Conservation (phyloP, 2,797 vertebrate species). For the Phrynocephalus forsythii region DNA sequence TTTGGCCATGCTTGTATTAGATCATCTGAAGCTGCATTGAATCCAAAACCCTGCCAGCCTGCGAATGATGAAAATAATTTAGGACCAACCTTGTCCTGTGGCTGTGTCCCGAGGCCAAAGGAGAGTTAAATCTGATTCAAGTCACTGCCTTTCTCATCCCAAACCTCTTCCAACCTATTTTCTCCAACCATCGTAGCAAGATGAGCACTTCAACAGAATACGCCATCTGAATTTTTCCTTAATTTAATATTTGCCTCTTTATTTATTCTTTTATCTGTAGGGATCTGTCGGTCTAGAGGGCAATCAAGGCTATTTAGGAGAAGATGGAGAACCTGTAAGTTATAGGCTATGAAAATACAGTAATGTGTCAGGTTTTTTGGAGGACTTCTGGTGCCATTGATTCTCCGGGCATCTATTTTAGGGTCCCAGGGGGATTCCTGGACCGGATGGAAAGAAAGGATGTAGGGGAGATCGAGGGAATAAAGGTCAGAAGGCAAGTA, state of each 20-base stretch:
- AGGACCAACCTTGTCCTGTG: too few species aligned
- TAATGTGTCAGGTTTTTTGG: neutral
- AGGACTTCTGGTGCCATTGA: neutral
- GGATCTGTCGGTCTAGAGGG: neutral
- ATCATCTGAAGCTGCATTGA: too few species aligned
- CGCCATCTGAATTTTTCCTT: neutral
- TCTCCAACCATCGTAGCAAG: too few species aligned
- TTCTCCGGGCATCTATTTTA: neutral
- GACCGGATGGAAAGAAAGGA: slow-evolving; percentile 32
- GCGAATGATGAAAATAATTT: too few species aligned
- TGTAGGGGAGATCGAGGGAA: slow-evolving; percentile 34
- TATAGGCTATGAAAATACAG: neutral
- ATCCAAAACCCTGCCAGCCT: too few species aligned
- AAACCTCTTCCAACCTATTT: too few species aligned
- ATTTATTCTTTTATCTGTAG: slow-evolving; percentile 18
- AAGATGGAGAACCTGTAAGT: slow-evolving; percentile 36
- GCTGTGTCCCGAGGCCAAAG: too few species aligned
- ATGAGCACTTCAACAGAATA: neutral
- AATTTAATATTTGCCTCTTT: neutral
- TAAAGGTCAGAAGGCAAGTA: slow-evolving; percentile 47
- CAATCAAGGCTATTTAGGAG: slow-evolving; percentile 2
- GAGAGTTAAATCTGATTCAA: too few species aligned
- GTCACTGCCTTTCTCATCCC: too few species aligned
- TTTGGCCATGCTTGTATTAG: too few species aligned
- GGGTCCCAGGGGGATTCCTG: slow-evolving; percentile 34